A percentile compares a stretch with the other conserved stretches of the same genome.
Conservation (phyloP, 2,797 vertebrate genomes). For the Epinephelus awoara region DNA sequence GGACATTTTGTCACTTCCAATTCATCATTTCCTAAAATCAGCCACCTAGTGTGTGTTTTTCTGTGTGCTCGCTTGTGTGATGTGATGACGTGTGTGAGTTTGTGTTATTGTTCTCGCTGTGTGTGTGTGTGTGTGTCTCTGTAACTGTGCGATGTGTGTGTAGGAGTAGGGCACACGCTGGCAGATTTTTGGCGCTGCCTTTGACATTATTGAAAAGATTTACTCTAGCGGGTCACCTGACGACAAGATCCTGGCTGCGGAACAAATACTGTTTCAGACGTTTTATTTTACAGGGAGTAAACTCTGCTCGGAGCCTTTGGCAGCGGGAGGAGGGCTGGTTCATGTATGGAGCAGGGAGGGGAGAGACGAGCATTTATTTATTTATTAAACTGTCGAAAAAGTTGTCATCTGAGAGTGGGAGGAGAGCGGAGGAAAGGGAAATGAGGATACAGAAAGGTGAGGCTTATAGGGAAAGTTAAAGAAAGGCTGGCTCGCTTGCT, state of each 20-base stretch:
- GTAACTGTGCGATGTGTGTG: constrained; percentile 19
- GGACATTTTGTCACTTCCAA: constrained; percentile 42
- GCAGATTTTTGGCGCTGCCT: constrained; percentile 75
- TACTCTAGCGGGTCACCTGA: constrained; percentile 78
- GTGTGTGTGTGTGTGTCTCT: constrained; percentile 1
- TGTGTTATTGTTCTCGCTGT: neutral
- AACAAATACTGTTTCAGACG: constrained; percentile 75
- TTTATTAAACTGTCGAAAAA: constrained; percentile 51
- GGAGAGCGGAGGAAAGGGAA: constrained; percentile 42
- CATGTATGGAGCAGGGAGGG: constrained; percentile 36
- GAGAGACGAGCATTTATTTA: constrained; percentile 58
- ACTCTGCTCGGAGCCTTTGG: constrained; percentile 62
- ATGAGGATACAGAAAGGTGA: constrained; percentile 50
- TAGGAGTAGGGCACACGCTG: constrained; percentile 51
- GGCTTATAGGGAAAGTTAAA: constrained; percentile 17
- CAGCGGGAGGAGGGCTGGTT: constrained; percentile 50
- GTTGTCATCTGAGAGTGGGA: constrained; percentile 51
- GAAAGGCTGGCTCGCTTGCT: constrained; percentile 18
- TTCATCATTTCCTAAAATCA: constrained; percentile 36
- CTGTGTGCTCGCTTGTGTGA: neutral
- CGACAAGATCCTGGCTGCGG: constrained; percentile 79
- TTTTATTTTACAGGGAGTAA: constrained; percentile 70
- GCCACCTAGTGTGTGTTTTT: neutral
- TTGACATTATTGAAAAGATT: constrained; percentile 78
- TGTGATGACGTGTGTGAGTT: constrained; percentile 11